phyloP scores from a whole-genome alignment of 2,888 invertebrate species.

The Xylocampa areola region DNA sequence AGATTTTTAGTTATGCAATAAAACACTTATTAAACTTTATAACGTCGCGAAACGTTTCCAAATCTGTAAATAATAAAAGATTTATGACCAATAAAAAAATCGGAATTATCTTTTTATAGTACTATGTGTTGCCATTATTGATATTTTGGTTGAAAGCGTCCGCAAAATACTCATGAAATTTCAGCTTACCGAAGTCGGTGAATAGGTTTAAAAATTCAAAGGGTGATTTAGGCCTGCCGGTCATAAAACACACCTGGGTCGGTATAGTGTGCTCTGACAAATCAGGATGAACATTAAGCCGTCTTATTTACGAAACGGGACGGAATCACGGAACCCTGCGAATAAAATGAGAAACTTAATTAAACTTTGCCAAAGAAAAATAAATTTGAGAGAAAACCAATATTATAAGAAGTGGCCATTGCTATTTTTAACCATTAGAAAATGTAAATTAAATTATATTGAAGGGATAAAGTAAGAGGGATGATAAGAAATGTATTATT shows the following conservation, averaged over 20 bases:
- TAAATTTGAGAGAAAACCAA: constrained; percentile 43
- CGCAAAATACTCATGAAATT: constrained; percentile 43
- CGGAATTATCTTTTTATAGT: constrained; percentile 34
- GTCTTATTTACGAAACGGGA: constrained; percentile 57
- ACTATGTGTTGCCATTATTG: constrained; percentile 40
- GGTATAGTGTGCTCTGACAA: constrained; percentile 47
- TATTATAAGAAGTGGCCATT: constrained; percentile 32
- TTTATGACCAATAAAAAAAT: constrained; percentile 42
- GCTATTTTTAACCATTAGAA: constrained; percentile 29
- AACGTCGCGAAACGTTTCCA: constrained; percentile 36
- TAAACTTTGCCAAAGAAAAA: constrained; percentile 50
- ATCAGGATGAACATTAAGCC: constrained; percentile 59
- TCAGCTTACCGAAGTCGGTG: constrained; percentile 26
- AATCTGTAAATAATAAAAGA: constrained; percentile 43
- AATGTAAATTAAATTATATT: constrained; percentile 27
- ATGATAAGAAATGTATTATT: neutral
- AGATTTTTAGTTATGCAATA: constrained; percentile 42
- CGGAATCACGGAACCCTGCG: constrained; percentile 28
- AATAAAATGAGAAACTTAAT: constrained; percentile 57
- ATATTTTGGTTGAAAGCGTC: constrained; percentile 31
- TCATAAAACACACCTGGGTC: constrained; percentile 65
- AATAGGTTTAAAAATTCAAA: constrained; percentile 64
- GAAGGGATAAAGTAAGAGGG: neutral
- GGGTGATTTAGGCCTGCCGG: constrained; percentile 54
- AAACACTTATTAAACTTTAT: constrained; percentile 34